These are phyloP conservation scores for Pocillopora damicornis DNA, from an alignment of 64 coral and sea anemone genomes.

Conservation along the genomic window DNA sequence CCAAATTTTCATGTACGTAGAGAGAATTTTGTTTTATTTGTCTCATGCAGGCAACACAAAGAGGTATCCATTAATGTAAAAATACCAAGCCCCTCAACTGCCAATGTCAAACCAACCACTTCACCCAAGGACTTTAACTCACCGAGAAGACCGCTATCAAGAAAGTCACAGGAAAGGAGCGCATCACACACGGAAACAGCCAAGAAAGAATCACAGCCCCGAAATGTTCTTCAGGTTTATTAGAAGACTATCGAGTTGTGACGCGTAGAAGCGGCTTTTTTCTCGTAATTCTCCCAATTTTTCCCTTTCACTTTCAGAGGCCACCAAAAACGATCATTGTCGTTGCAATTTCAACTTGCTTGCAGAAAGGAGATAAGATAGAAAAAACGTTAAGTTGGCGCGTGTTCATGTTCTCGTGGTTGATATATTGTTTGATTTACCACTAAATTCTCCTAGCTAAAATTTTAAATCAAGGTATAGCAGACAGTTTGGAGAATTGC, in stretches of 20 bases:
- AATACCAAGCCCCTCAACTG: background rate
- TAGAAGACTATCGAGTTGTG: background rate
- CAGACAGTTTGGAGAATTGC: too few species aligned
- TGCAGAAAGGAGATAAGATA: too few species aligned
- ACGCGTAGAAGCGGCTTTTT: too few species aligned
- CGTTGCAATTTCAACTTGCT: too few species aligned
- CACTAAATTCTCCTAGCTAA: too few species aligned
- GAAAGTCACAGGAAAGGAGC: conserved; percentile 42
- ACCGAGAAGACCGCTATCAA: conserved; percentile 17
- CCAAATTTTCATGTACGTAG: background rate
- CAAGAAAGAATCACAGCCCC: conserved; percentile 25
- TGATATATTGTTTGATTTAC: too few species aligned
- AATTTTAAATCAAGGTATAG: too few species aligned
- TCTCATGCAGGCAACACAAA: background rate
- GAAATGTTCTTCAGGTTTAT: conserved; percentile 37
- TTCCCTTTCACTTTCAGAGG: too few species aligned
- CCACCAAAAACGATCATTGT: too few species aligned
- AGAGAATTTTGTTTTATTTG: background rate
- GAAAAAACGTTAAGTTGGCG: too few species aligned
- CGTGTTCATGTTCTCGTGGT: too few species aligned
- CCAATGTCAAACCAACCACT: background rate
- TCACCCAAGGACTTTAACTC: conserved; percentile 21
- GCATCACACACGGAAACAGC: background rate
- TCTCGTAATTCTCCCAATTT: too few species aligned
- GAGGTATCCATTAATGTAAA: background rate